Evolutionary conservation across 1,140 invertebrate genomes (phyloP).

Genomic region (Cotesia chilonis): DNA sequence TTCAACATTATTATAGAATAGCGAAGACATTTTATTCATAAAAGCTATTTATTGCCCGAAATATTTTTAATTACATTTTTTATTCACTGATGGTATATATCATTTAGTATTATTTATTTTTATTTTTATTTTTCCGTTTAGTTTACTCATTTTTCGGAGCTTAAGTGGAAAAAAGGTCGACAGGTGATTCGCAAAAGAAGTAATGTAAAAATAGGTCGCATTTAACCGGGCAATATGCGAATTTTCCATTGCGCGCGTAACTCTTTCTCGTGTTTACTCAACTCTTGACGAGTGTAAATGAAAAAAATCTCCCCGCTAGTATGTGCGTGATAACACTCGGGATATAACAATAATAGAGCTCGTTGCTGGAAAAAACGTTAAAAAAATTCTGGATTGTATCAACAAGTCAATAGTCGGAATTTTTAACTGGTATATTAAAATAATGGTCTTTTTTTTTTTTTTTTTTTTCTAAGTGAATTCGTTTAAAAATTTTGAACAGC

Average conservation of each 20-base stretch:
- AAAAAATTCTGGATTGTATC: too few species aligned
- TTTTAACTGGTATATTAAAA: not conserved
- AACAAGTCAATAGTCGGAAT: too few species aligned
- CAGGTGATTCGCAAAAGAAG: not conserved
- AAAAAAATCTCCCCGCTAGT: conserved; percentile 21
- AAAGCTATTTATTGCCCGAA: too few species aligned
- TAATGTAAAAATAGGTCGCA: conserved; percentile 31
- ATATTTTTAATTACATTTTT: conserved; percentile 3
- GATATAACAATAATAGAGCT: conserved; percentile 8
- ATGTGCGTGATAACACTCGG: not conserved
- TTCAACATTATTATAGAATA: too few species aligned
- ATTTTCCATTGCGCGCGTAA: conserved; percentile 22
- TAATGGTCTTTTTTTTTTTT: not conserved
- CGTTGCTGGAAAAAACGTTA: not conserved
- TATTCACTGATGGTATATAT: not conserved
- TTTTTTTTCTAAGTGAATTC: too few species aligned
- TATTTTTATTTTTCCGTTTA: not conserved
- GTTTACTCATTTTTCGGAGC: conserved; percentile 17
- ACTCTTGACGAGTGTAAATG: conserved; percentile 34
- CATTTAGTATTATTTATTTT: not conserved
- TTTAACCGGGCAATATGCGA: conserved; percentile 32
- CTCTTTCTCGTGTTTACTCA: conserved; percentile 17
- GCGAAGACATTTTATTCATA: too few species aligned
- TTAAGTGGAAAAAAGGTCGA: not conserved
- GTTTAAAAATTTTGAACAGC: too few species aligned